Conservation (phyloP, 2,888 invertebrate species). For the Augochlorella aurata region DNA sequence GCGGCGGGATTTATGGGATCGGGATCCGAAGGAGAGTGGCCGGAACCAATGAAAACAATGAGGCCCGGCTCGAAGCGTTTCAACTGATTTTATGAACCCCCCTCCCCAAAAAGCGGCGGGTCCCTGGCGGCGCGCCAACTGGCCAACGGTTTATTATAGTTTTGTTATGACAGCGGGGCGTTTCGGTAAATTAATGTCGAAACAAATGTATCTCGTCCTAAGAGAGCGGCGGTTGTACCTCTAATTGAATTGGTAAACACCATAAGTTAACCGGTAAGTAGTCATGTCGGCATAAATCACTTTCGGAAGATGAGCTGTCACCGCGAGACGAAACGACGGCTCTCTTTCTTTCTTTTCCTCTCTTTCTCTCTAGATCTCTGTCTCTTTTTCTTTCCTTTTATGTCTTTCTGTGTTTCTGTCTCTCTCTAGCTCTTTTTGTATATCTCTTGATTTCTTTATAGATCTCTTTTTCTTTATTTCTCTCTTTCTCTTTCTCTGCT, state of each 20-base stretch:
- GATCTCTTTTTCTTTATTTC: too few species aligned
- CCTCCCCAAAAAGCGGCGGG: conserved; percentile 41
- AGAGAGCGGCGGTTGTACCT: conserved; percentile 72
- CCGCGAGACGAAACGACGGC: conserved; percentile 32
- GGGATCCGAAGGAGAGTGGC: conserved; percentile 22
- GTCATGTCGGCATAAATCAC: conserved; percentile 78
- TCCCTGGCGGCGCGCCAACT: conserved; percentile 67
- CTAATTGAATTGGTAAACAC: conserved; percentile 82
- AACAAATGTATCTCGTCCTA: conserved; percentile 79
- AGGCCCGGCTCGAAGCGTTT: conserved; percentile 62
- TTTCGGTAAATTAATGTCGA: conserved; percentile 81
- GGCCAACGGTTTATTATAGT: conserved; percentile 80
- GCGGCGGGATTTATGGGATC: conserved; percentile 28
- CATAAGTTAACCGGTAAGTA: conserved; percentile 79
- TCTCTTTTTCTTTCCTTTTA: too few species aligned
- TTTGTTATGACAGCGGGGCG: conserved; percentile 81
- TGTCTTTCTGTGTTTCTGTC: too few species aligned
- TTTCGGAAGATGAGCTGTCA: conserved; percentile 70
- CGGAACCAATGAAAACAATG: conserved; percentile 47
- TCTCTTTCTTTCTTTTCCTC: not conserved
- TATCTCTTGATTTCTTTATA: too few species aligned
- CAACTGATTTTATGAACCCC: conserved; percentile 72
- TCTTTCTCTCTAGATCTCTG: too few species aligned
- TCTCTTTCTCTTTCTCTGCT: too few species aligned
- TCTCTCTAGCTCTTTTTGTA: too few species aligned